phyloP scores from a whole-genome alignment of 2,797 vertebrate species.

The Carapus acus region DNA sequence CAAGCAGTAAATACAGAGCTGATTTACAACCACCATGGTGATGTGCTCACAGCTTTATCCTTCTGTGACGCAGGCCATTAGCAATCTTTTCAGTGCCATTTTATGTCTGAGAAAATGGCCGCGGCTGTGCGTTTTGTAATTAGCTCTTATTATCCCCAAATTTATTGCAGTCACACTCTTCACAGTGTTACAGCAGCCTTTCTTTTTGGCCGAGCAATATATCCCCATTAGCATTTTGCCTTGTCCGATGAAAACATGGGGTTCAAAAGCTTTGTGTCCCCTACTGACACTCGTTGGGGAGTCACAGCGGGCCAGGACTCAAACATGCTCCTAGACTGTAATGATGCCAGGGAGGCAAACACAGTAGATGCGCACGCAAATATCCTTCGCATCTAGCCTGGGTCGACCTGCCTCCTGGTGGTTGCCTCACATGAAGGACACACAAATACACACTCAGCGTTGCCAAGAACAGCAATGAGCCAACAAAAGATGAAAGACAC shows the following conservation, averaged over 20 bases:
- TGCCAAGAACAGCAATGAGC: slow-evolving; percentile 23
- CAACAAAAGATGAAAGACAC: slow-evolving; percentile 3
- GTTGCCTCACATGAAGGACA: slow-evolving; percentile 25
- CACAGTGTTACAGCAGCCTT: slow-evolving; percentile 13
- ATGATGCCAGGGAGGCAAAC: slow-evolving; percentile 33
- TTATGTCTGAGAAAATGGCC: slow-evolving; percentile 37
- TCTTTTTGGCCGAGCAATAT: slow-evolving; percentile 33
- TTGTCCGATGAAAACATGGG: slow-evolving; percentile 43
- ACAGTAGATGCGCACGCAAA: slow-evolving; percentile 25
- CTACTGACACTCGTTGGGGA: slow-evolving; percentile 4
- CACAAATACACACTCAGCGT: slow-evolving; percentile 35
- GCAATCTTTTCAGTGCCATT: slow-evolving; percentile 35
- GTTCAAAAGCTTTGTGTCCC: slow-evolving; percentile 33
- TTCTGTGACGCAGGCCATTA: slow-evolving; percentile 41
- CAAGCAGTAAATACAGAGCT: slow-evolving; percentile 31
- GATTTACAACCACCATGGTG: slow-evolving; percentile 29
- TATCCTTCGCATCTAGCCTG: too few relatives aligned
- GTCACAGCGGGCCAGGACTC: slow-evolving; percentile 13
- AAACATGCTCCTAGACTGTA: slow-evolving; percentile 24
- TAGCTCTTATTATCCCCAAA: slow-evolving; percentile 38
- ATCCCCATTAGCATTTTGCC: slow-evolving; percentile 42
- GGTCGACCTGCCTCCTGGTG: slow-evolving; percentile 31
- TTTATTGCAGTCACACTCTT: slow-evolving; percentile 40
- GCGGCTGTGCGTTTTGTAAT: slow-evolving; percentile 48
- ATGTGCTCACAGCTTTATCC: slow-evolving; percentile 36